Base-by-base conservation (phyloP, 2,888 invertebrate species). In the Spialia ferax region DNA sequence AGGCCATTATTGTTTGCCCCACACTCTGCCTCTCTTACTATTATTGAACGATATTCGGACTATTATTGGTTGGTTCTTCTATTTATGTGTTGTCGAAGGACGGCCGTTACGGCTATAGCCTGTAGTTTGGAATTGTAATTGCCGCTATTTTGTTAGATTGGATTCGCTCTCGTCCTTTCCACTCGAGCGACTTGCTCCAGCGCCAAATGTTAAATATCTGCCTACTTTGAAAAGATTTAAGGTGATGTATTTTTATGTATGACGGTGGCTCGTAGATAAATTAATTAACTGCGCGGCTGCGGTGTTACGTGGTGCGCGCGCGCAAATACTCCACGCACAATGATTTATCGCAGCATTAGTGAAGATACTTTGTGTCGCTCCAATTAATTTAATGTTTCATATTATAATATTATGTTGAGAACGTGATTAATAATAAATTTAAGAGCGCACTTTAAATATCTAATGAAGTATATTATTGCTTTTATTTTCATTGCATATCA, bases 11-110 rank as follows among this genome's bases (percentile, higher is more conserved):
- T 91, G 88, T 89, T 88, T 91, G 84, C 83, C 81, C 83, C 80
- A 82, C 87, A 87, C 86, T 90, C 77, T 83, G 84, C 76, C 45
- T 45, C 18, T 45, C 45, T 45, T 45, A 45, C 89, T 80, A 87
- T 90, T 89, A 91, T 89, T 89, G 89, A 79, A 84, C 88, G 84
- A 89, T 89, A 89, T 91, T 88, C 84, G 82, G 85, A 84, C 87
- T 82, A 87, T 89, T 91, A 88, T 89, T 86, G 84, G 84, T 73
- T 70, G 75, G 76, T 77, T 78, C 77, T 83, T 84, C 82, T 88
- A 86, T 88, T 89, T 90, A 88, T 90, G 82, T 83, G 80, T 85
- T 82, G 81, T 82, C 84, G 85, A 88, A 87, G 86, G 87, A 80
- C 81, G 81, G 75, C 82, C 81, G 80, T 88, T 86, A 86, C 82